A percentile compares a stretch with the other conserved stretches of the same genome.
These are phyloP conservation scores for Morus bassanus DNA, from an alignment of 2,797 vertebrate genomes.

Conservation along the genomic window DNA sequence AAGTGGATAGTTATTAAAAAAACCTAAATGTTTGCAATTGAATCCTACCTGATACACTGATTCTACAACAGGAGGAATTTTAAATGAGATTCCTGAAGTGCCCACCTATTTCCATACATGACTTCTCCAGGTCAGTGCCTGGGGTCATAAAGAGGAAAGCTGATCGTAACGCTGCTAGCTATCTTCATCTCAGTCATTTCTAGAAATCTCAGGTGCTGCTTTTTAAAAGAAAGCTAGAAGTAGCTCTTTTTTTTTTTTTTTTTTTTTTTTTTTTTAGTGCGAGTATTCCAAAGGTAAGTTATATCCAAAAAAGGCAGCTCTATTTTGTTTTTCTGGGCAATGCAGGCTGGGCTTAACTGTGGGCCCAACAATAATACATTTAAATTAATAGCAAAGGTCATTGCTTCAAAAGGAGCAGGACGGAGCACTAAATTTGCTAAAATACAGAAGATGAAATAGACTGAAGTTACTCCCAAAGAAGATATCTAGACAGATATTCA, in stretches of 20 bases:
- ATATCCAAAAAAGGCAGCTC: neutral
- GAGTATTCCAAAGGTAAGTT: neutral
- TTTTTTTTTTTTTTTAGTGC: accelerated
- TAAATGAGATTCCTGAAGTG: neutral
- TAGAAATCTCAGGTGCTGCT: neutral
- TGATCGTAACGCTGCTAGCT: neutral
- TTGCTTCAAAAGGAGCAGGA: neutral
- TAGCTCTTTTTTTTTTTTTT: too few species aligned
- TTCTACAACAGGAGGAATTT: neutral
- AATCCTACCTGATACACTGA: neutral
- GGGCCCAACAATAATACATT: neutral
- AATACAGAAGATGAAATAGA: neutral
- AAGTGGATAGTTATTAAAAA: neutral
- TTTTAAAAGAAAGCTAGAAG: neutral
- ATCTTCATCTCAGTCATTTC: neutral
- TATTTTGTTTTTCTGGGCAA: neutral
- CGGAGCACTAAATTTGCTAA: neutral
- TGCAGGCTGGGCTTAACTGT: neutral
- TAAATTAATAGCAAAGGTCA: neutral
- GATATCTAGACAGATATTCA: neutral
- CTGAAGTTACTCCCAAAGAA: neutral
- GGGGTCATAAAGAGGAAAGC: neutral
- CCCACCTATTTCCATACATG: neutral
- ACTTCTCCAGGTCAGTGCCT: neutral
- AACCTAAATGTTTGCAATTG: neutral